A percentile compares a stretch with the other conserved stretches of the same genome.
These are phyloP conservation scores for Zaprionus vittiger DNA, from an alignment of 1,140 invertebrate species.

Conservation along the genomic window DNA sequence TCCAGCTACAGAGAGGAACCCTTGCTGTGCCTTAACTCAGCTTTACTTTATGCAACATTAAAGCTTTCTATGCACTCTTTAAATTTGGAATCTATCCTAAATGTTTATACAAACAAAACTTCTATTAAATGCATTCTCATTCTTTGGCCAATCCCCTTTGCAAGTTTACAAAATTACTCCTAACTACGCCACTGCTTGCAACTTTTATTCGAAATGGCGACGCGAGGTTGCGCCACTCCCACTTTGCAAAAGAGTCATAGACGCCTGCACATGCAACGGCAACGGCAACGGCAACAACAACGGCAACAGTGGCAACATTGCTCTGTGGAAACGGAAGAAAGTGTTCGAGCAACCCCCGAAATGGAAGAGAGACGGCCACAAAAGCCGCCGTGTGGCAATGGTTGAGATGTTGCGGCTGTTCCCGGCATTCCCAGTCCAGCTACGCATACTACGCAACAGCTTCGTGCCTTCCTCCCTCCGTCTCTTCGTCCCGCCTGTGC, in stretches of 20 bases:
- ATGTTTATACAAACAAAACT: too few relatives aligned
- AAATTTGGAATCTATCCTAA: too few relatives aligned
- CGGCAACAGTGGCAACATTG: slow-evolving; percentile 8
- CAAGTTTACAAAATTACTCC: not conserved
- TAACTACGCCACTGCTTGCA: slow-evolving; percentile 38
- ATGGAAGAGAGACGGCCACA: slow-evolving; percentile 53
- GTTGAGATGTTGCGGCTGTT: slow-evolving; percentile 27
- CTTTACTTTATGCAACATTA: too few relatives aligned
- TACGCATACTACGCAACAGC: not conserved
- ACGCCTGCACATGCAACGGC: slow-evolving; percentile 23
- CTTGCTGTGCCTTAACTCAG: too few relatives aligned
- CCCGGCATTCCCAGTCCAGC: slow-evolving; percentile 13
- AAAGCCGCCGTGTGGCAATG: slow-evolving; percentile 46
- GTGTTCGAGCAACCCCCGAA: slow-evolving; percentile 56
- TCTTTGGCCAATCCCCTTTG: slow-evolving; percentile 5
- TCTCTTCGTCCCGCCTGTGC: slow-evolving; percentile 14
- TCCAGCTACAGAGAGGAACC: too few relatives aligned
- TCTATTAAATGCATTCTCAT: too few relatives aligned
- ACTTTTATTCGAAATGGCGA: slow-evolving; percentile 65
- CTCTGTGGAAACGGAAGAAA: slow-evolving; percentile 3
- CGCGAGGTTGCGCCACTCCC: slow-evolving; percentile 61
- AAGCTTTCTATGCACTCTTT: too few relatives aligned
- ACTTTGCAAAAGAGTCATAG: slow-evolving; percentile 29
- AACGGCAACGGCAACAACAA: not conserved
- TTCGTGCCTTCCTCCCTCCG: not conserved